Evolutionary conservation across 2,797 vertebrate genomes (phyloP).

Genomic region (Myotis findleyi): DNA sequence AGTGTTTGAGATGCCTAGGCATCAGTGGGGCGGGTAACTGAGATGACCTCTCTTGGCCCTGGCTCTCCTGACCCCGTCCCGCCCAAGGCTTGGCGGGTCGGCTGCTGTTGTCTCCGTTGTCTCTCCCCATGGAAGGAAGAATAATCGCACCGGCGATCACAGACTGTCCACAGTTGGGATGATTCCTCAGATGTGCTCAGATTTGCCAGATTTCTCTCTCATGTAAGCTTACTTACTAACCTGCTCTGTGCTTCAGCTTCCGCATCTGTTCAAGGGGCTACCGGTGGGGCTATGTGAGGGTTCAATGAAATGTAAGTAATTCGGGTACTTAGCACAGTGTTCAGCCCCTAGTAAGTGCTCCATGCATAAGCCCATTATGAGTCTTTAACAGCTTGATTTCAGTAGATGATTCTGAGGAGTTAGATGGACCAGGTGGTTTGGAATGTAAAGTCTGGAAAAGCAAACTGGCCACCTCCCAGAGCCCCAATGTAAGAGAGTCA

Average conservation of each 20-base stretch:
- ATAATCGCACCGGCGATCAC: neutral
- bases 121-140: neutral
- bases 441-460: neutral
- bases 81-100: fast-evolving
- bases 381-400: neutral
- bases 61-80: fast-evolving
- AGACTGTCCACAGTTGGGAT: neutral
- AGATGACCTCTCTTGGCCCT: too few relatives aligned
- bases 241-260: neutral
- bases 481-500: neutral
- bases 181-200: neutral
- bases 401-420: neutral
- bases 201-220: neutral
- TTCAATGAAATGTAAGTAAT: neutral
- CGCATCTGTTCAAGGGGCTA: neutral
- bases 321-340: neutral
- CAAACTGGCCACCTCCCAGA: neutral
- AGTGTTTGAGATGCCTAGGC: neutral
- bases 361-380: neutral
- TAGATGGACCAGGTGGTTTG: neutral
- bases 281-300: neutral
- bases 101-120: neutral
- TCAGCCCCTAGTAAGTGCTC: neutral
- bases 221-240: neutral
- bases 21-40: fast-evolving